Evolutionary conservation across 2,888 invertebrate species (phyloP), one percentile per base, ranked within the genome.

Genomic region (Apamea crenata): DNA sequence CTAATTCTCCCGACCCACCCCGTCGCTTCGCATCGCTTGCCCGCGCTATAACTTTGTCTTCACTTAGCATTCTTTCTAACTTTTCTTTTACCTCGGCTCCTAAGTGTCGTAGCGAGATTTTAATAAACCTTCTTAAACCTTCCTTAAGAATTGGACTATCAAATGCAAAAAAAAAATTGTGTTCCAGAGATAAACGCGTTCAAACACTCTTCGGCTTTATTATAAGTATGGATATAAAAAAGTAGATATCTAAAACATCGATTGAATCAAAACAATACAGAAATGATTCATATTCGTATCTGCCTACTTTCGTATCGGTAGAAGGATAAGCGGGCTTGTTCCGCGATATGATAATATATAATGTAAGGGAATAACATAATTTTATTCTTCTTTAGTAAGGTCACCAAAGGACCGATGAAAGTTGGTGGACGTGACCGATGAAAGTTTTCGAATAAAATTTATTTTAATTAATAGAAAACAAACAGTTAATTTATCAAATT

Each of bases 191-290:
- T 59, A 12, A n/a, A 12, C 25, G 5, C 25, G 5, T 14, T 14
- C n/a, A 59, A 59, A 59, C 4, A 12, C 12, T 59, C 21, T 53
- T n/a, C 12, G n/a, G 56, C 4, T 59, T n/a, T n/a, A n/a, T n/a
- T n/a, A 12, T 59, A 14, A 59, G 56, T 18, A 50, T 50, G 18
- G 18, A 50, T 50, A 50, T 50, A 36, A 40, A n/a, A n/a, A 84
- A 50, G 21, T 44, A 36, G 50, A 6, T 61, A 76, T 21, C n/a
- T n/a, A n/a, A 5, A 44, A n/a, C 78, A 29, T 67, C 61, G 2
- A 70, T 40, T 21, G 40, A 53, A 67, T 40, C 32, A 73, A 83
- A 77, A 84, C 74, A 86, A 83, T 82, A 74, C 32, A 66, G n/a
- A 50, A 73, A 66, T 83, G 69, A 83, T 67, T 82, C 83, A 83